Evolutionary conservation across 2,888 invertebrate species (phyloP).

Genomic region (Smittia aterrima): DNA sequence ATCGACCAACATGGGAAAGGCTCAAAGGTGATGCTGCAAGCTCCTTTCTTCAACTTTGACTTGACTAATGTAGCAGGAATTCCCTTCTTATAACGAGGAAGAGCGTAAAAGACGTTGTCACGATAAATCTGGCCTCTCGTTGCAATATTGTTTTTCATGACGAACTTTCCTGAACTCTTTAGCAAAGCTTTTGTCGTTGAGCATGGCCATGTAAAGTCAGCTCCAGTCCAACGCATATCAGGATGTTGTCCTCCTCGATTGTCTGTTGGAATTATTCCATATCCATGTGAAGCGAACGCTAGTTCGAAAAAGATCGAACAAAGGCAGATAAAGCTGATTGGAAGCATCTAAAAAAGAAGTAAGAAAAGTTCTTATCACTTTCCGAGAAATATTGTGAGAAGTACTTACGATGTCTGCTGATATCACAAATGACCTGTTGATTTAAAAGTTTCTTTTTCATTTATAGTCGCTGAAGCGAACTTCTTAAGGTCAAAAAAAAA

Average conservation of each 20-base stretch:
- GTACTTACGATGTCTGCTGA: neutral
- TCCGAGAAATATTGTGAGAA: neutral
- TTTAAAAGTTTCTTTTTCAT: neutral
- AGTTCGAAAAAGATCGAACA: no score
- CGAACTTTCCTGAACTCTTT: slow-evolving; percentile 58
- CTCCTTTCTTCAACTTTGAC: slow-evolving; percentile 54
- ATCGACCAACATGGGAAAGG: slow-evolving; percentile 65
- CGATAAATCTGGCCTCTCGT: slow-evolving; percentile 60
- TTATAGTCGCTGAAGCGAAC: neutral
- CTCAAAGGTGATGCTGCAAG: slow-evolving; percentile 55
- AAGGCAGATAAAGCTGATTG: neutral
- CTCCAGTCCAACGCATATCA: slow-evolving; percentile 53
- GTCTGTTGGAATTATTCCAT: slow-evolving; percentile 1
- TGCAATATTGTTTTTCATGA: slow-evolving; percentile 60
- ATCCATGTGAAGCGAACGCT: neutral
- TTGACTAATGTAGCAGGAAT: slow-evolving; percentile 67
- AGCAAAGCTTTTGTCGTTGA: slow-evolving; percentile 59
- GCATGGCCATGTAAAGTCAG: slow-evolving; percentile 56
- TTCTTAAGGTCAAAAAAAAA: neutral
- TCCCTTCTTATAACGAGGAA: slow-evolving; percentile 63
- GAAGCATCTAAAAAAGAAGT: neutral
- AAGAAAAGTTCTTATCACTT: neutral
- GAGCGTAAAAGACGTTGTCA: slow-evolving; percentile 58
- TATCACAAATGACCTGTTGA: neutral
- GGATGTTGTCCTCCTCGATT: neutral